Conservation (phyloP, 2,888 invertebrate genomes). For the Eupithecia inturbata region DNA sequence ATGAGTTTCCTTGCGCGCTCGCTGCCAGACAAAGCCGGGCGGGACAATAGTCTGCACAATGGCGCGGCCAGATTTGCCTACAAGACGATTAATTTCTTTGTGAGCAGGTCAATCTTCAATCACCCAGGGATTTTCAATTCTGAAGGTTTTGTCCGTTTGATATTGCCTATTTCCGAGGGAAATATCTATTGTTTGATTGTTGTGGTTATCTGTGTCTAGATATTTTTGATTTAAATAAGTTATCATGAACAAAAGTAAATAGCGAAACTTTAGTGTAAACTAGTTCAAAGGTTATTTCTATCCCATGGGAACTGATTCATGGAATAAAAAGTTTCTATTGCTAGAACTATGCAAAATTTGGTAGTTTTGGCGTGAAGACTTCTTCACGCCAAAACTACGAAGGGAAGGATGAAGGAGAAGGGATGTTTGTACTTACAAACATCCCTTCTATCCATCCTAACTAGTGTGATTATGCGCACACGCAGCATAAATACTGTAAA, state of each 20-base stretch:
- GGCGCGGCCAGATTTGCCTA: slow-evolving; percentile 45
- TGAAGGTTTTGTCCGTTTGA: slow-evolving; percentile 24
- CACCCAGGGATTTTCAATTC: slow-evolving; percentile 38
- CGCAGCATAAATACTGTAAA: too few species aligned
- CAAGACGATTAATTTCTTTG: slow-evolving; percentile 50
- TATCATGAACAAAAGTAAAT: background rate
- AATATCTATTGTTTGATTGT: background rate
- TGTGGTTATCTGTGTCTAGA: background rate
- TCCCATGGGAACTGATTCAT: background rate
- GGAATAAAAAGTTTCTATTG: too few species aligned
- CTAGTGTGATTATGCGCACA: too few species aligned
- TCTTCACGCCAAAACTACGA: too few species aligned
- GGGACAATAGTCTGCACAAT: slow-evolving; percentile 48
- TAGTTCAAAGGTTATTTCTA: background rate
- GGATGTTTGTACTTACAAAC: too few species aligned
- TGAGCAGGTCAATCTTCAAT: slow-evolving; percentile 44
- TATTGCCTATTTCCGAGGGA: slow-evolving; percentile 12
- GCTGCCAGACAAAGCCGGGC: slow-evolving; percentile 34
- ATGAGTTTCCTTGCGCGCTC: slow-evolving; percentile 50
- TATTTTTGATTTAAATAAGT: background rate
- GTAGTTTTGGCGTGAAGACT: too few species aligned
- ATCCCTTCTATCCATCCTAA: too few species aligned
- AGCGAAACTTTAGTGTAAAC: background rate
- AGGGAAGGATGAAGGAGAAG: too few species aligned
- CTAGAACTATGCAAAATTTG: too few species aligned